Conservation (phyloP, 2,797 vertebrate species). For the Lerista edwardsae region DNA sequence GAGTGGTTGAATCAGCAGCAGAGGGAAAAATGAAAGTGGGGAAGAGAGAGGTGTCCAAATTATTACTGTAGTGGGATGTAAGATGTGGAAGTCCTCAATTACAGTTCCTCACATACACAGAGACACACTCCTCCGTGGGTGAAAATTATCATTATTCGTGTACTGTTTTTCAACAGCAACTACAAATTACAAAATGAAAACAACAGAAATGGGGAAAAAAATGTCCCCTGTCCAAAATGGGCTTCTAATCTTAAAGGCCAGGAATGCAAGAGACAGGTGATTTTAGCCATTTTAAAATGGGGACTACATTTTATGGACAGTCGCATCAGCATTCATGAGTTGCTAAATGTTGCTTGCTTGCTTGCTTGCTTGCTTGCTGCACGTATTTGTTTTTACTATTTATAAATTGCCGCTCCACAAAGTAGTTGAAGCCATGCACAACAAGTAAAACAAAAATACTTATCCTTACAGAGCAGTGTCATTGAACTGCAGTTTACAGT, state of each 20-base stretch:
- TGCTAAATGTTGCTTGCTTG: neutral
- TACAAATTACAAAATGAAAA: too few species aligned
- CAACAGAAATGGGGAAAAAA: too few species aligned
- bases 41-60: conserved; percentile 10
- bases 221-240: too few species aligned
- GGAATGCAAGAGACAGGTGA: neutral
- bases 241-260: too few species aligned
- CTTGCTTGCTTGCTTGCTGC: neutral
- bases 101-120: too few species aligned
- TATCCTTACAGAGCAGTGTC: neutral
- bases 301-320: neutral
- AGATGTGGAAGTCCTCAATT: conserved; percentile 10
- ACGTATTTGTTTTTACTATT: neutral
- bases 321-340: neutral
- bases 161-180: too few species aligned
- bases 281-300: neutral
- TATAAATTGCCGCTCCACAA: neutral
- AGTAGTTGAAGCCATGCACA: neutral
- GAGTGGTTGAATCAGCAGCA: conserved; percentile 37
- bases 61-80: neutral
- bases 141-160: too few species aligned
- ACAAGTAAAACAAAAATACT: neutral
- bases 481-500: neutral
- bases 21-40: conserved; percentile 16
- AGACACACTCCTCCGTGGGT: neutral